Evolutionary conservation across 2,113 vertebrate species (phyloP).

Genomic region (Anhinga rufa): DNA sequence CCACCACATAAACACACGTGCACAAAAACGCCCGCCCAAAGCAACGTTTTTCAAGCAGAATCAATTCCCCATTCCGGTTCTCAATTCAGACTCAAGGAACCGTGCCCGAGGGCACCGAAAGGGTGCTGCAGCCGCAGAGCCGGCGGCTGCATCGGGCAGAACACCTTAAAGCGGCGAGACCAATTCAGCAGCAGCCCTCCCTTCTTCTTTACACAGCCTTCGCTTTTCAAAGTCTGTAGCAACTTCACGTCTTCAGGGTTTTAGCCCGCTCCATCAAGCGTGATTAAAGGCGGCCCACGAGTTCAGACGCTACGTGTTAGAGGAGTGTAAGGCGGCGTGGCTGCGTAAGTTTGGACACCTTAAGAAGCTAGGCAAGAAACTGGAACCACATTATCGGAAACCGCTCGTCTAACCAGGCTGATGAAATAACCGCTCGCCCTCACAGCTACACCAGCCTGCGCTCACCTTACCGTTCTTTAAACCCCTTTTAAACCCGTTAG

Average conservation of each 20-base stretch:
- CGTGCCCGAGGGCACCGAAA: background rate
- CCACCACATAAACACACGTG: background rate
- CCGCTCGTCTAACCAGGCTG: background rate
- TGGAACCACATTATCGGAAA: background rate
- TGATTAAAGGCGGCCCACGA: fast-evolving
- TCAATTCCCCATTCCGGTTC: background rate
- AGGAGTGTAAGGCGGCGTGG: background rate
- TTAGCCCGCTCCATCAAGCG: no score
- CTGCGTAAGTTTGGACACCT: background rate
- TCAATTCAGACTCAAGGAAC: background rate
- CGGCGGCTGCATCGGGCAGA: background rate
- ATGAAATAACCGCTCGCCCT: background rate
- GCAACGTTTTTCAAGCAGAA: background rate
- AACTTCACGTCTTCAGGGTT: background rate
- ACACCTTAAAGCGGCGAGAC: background rate
- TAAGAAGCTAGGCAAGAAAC: background rate
- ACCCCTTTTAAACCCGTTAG: background rate
- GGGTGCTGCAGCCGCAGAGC: background rate
- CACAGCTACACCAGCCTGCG: background rate
- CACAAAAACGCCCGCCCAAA: background rate
- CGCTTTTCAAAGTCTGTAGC: background rate
- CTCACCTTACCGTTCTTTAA: background rate
- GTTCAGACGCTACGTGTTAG: background rate
- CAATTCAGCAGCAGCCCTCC: background rate
- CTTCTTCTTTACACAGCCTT: background rate